Conservation (phyloP, 1,140 invertebrate species). For the Plectrocnemia conspersa region DNA sequence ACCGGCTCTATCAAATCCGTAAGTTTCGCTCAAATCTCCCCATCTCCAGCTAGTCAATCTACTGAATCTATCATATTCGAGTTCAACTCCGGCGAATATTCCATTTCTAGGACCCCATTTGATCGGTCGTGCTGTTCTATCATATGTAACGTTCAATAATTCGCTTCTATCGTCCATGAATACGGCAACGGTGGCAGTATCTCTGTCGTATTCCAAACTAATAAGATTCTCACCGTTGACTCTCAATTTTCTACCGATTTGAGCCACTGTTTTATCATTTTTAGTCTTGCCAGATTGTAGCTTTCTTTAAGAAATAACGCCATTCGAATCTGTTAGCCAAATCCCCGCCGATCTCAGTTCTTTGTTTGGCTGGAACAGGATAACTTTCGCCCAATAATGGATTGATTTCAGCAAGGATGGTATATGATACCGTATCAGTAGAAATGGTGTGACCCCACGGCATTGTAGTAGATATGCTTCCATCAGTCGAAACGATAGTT, state of each 20-base stretch:
- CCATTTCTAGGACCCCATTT: conserved; percentile 84
- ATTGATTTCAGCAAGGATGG: conserved; percentile 76
- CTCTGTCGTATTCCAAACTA: conserved; percentile 88
- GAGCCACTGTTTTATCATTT: conserved; percentile 62
- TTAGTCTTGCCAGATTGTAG: conserved; percentile 60
- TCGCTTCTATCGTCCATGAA: conserved; percentile 86
- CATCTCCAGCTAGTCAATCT: conserved; percentile 86
- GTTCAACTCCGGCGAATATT: conserved; percentile 79
- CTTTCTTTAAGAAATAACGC: conserved; percentile 80
- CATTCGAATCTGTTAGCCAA: conserved; percentile 91
- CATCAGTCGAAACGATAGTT: conserved; percentile 75
- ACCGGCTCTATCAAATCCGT: conserved; percentile 82
- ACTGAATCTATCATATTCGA: conserved; percentile 90
- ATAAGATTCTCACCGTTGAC: conserved; percentile 90
- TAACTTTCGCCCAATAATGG: conserved; percentile 82
- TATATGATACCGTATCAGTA: conserved; percentile 81
- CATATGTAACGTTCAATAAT: conserved; percentile 87
- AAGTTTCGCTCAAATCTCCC: conserved; percentile 83
- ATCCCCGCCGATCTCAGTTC: conserved; percentile 82
- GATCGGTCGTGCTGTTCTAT: conserved; percentile 81
- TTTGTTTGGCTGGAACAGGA: conserved; percentile 84
- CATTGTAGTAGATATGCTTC: conserved; percentile 71
- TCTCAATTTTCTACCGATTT: conserved; percentile 77
- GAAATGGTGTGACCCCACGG: conserved; percentile 80
- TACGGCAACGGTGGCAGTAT: conserved; percentile 81